Conservation (phyloP, 1,140 invertebrate species). For the Meteorus sp. region DNA sequence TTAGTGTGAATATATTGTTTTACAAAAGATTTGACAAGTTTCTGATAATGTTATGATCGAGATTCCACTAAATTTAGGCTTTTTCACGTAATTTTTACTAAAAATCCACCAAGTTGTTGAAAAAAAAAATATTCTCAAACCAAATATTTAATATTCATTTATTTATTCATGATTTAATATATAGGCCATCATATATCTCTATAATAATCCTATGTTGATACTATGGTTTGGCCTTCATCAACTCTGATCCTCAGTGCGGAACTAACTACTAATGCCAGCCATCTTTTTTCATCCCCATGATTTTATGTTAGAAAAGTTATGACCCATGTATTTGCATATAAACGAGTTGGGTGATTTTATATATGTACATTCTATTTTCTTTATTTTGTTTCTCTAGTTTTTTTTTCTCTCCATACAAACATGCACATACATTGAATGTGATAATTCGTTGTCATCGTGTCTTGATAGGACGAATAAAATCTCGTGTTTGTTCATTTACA, state of each 20-base stretch:
- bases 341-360: slow-evolving; percentile 20
- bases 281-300: slow-evolving; percentile 2
- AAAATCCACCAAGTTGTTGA: too few relatives aligned
- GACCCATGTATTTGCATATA: slow-evolving; percentile 22
- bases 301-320: slow-evolving; percentile 23
- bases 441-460: background rate
- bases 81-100: too few relatives aligned
- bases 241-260: slow-evolving; percentile 28
- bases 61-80: too few relatives aligned
- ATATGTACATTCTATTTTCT: too few relatives aligned
- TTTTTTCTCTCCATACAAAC: background rate
- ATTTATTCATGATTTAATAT: background rate
- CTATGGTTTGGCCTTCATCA: slow-evolving; percentile 22
- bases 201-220: slow-evolving; percentile 35
- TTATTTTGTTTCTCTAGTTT: too few relatives aligned
- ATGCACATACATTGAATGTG: background rate
- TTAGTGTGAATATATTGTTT: too few relatives aligned
- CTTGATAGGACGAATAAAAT: background rate
- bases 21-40: too few relatives aligned
- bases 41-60: too few relatives aligned
- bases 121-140: too few relatives aligned
- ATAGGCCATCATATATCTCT: slow-evolving; percentile 17
- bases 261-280: slow-evolving; percentile 34
- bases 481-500: too few relatives aligned
- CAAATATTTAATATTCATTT: too few relatives aligned